Evolutionary conservation across 2,797 vertebrate species (phyloP), one percentile per base, ranked within the genome.

Genomic region (Clamator glandarius): DNA sequence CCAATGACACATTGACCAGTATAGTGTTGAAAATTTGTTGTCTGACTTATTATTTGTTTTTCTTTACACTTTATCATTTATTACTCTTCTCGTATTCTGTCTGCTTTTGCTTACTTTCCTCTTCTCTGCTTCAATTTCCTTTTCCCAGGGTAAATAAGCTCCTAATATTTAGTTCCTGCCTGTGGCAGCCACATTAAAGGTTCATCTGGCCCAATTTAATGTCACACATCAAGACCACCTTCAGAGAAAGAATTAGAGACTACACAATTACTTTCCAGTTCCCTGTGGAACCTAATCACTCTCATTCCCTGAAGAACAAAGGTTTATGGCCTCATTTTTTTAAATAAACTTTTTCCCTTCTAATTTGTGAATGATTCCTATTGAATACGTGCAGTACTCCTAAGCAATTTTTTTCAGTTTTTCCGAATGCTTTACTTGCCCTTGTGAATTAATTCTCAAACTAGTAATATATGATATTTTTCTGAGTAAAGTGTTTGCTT

Each of bases 241-340:
- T 72, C 73, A 78, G 79, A 77, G 72, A 68, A 96, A 74, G 54
- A 89, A 48, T 64, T 72, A 39, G 55, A 88, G 52, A 66, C 33
- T 93, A 73, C 23, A 84, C 39, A 91, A 86, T 78, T 75, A 73
- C 73, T 14, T 90, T 92, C 78, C 69, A 58, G 46, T 84, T 94
- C 58, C 58, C 66, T 44, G 26, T 66, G 75, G 87, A 92, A 79
- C 42, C 28, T 91, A 50, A 50, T 79, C 61, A 79, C 78, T 64
- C 61, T 67, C 29, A 51, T 77, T 90, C 48, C 41, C 57, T 64
- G 57, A 89, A 87, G 64, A 92, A 21, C 50, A 92, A 61, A 41
- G 28, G n/a, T 54, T 89, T 80, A 52, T 17, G 80, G 29, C 41
- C 50, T 83, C 18, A 44, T 82, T 89, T 73, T 84, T 84, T 59